Base-by-base conservation (phyloP, 2,888 invertebrate genomes). In the Morpho helenor region DNA sequence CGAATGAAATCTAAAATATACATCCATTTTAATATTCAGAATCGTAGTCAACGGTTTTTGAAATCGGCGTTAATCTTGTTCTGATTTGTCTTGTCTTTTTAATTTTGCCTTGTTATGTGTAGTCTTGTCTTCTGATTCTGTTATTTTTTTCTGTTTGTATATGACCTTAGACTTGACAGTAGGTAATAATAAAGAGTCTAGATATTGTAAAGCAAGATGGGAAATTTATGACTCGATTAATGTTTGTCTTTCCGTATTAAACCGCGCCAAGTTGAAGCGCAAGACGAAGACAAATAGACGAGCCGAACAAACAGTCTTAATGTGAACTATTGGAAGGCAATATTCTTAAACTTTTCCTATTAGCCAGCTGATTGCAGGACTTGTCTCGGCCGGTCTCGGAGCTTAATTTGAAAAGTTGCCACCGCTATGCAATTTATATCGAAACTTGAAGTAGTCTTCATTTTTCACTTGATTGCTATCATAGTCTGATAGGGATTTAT, bases 311-410 rank as follows among this genome's bases (percentile, higher is more conserved):
- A 59, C 62, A 61, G 47, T 56, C 49, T 56, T 57, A 64, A 64
- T 57, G 62, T 64, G 61, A 65, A 64, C 66, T 65, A 68, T 69
- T 64, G 69, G 66, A 69, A 63, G 65, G 68, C 69, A 71, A 73
- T 72, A 70, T 68, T 71, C 70, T 68, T 62, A 61, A 65, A 73
- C 60, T 69, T 73, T 71, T 68, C 65, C 68, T 68, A 67, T 71
- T 68, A 67, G 62, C 52, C 59, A 59, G 59, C 63, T 66, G 69
- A 70, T 70, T 70, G 69, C 67, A 57, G 58, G 68, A 54, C 65
- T 67, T 66, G 69, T 69, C 68, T 68, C 62, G 49, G 56, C 55
- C 61, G 64, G 10, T 49, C 61, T 56, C 59, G 52, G 57, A 66
- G 64, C 64, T 72, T 70, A 71, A 71, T 68, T 71, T 66, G 68